Base-by-base conservation (phyloP, 2,113 vertebrate species). In the Tetraodon nigroviridis region DNA sequence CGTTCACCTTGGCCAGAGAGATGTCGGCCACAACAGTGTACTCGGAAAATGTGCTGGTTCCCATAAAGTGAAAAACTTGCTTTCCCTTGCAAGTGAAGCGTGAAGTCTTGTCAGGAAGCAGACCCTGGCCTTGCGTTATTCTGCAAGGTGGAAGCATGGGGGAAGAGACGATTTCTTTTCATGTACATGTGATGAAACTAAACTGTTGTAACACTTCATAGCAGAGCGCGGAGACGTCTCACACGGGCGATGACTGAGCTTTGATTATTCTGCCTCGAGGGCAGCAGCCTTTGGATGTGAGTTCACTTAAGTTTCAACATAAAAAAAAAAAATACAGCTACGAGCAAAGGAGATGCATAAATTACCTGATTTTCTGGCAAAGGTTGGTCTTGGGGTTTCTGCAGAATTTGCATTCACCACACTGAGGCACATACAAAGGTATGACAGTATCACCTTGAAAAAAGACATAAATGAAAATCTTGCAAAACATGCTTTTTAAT, bases 81-180 rank as follows among this genome's bases (percentile, higher is more conserved):
- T 89, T 90, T n/a, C 92, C 92, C 75, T 85, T 93, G 77, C 90
- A 91, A 48, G 91, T 90, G 84, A 93, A 93, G 54, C 91, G 78
- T 55, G 92, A 92, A 29, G 91, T 97, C 21, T 90, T 91, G 73
- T 99, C 96, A 0, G 96, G 94, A 90, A 99, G 94, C 53, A 90
- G 79, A 10, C 90, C 90, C 60, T 81, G 84, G 18, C 90, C 90
- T 65, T 91, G 90, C 57, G 90, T 92, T 24, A 90, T 67, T 71
- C 91, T 92, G 73, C 49, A 53, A 47, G 44, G 40, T 17, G 60
- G 51, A 55, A 40, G 37, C 21, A 27, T 3, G 41, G 8, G 0
- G 0, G 14, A 50, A 16, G 8, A 37, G 2, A 22, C 8, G 3
- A 22, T 18, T 54, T 62, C 3, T 56, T 40, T 27, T 65, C 8